Percentiles rank a stretch among this genome's conserved stretches.
These are phyloP conservation scores for Plebejus melissa DNA, from an alignment of 2,888 invertebrate genomes.

Conservation along the genomic window DNA sequence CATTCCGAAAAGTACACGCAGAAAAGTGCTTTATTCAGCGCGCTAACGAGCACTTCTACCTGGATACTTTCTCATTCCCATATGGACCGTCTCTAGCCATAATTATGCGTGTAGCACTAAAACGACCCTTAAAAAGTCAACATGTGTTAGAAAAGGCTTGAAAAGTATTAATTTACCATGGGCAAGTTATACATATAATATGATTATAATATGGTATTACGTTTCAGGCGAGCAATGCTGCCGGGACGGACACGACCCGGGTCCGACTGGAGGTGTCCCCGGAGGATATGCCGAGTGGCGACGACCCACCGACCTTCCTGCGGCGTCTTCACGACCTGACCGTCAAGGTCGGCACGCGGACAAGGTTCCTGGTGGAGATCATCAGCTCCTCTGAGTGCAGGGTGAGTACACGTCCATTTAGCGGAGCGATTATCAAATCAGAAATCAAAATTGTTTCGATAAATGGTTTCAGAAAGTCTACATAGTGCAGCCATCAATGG, in stretches of 20 bases:
- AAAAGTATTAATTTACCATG: too few species aligned
- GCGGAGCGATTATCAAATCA: too few species aligned
- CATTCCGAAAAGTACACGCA: not conserved
- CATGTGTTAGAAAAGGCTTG: too few species aligned
- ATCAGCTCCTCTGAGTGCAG: constrained; percentile 87
- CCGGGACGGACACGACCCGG: constrained; percentile 78
- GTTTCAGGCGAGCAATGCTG: constrained; percentile 75
- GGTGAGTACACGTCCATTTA: constrained; percentile 66
- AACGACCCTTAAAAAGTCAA: too few species aligned
- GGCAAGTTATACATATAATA: too few species aligned
- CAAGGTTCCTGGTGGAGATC: constrained; percentile 91
- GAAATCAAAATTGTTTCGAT: too few species aligned
- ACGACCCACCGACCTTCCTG: constrained; percentile 90
- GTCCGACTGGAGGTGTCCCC: constrained; percentile 73
- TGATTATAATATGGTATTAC: not conserved
- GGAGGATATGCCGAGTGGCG: constrained; percentile 80
- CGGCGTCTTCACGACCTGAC: constrained; percentile 91
- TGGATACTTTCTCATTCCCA: too few species aligned
- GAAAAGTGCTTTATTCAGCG: not conserved
- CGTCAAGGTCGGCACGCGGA: constrained; percentile 93
- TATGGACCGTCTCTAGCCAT: too few species aligned
- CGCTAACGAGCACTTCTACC: too few species aligned
- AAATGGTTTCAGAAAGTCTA: too few species aligned
- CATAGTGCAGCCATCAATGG: too few species aligned
- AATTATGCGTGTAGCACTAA: too few species aligned